Base-by-base conservation (phyloP, 2,113 vertebrate genomes). In the Tringa solitaria region DNA sequence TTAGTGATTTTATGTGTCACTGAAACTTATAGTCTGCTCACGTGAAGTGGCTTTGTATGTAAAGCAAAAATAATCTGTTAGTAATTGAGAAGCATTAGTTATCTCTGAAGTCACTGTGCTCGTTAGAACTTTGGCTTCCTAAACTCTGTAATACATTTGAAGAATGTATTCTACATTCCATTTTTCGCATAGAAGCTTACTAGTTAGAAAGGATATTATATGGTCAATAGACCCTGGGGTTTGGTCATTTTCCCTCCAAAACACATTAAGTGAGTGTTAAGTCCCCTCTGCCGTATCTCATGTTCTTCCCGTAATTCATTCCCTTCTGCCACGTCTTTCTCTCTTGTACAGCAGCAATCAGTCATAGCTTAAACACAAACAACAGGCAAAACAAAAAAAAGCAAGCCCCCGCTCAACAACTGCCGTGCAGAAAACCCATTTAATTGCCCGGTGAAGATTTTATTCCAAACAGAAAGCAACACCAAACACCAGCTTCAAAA, bases 121-220 rank as follows among this genome's bases (percentile, higher is more conserved):
- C 75, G 74, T 91, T 92, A 95, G 89, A 94, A 88, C 59, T 69
- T 85, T 56, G 87, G 91, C 74, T 96, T 90, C 76, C 67, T 80
- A 53, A 91, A 85, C 59, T 45, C 50, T 27, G 28, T 28, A 80
- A 79, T 20, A 37, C 24, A 80, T 77, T 85, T 83, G 48, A 88
- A 69, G 57, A 83, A 82, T 50, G 70, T 20, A 69, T 22, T 32
- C 32, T 28, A 63, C 61, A 19, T 89, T 82, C 78, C 63, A 75
- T 79, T 87, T 91, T 75, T 76, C 4, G 0, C 61, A 79, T n/a
- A 73, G 41, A 84, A 50, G 53, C 39, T 78, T 54, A 78, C 30
- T 24, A 64, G 35, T 35, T 76, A 43, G 30, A 82, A 82, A n/a
- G 18, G 18, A 37, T 63, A 60, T 22, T 45, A 5, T 12, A 78